Percentiles rank a stretch among this genome's conserved stretches.
Evolutionary conservation across 2,888 invertebrate genomes (phyloP).

Genomic region (Sympetrum striolatum): DNA sequence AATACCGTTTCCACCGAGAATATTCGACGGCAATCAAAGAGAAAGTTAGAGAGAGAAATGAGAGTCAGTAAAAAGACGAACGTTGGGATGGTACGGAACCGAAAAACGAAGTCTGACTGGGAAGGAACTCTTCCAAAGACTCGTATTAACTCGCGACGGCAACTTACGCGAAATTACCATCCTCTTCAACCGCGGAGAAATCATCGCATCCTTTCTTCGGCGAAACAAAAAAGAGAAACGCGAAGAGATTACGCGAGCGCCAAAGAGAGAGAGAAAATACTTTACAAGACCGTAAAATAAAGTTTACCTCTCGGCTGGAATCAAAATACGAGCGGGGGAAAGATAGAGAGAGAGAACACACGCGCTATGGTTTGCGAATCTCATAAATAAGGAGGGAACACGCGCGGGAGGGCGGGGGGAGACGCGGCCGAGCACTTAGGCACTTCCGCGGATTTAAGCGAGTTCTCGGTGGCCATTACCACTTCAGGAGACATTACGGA

Average conservation of each 20-base stretch:
- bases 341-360: not conserved
- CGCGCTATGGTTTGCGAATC: conserved; percentile 21
- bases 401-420: not conserved
- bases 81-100: too few species aligned
- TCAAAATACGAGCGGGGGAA: not conserved
- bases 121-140: too few species aligned
- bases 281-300: not conserved
- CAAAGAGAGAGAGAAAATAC: not conserved
- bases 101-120: too few species aligned
- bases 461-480: conserved; percentile 6
- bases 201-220: not conserved
- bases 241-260: not conserved
- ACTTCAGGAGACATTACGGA: conserved; percentile 32
- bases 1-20: too few species aligned
- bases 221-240: not conserved
- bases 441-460: conserved; percentile 29
- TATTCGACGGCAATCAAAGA: too few species aligned
- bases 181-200: not conserved
- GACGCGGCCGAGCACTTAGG: conserved; percentile 29
- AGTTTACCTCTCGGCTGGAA: not conserved
- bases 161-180: not conserved
- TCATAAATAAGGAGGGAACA: conserved; percentile 33
- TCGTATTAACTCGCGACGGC: too few species aligned
- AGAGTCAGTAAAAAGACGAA: too few species aligned
- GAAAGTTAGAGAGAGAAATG: too few species aligned